Conservation (phyloP, 1,140 invertebrate genomes). For the Camponotus pennsylvanicus region DNA sequence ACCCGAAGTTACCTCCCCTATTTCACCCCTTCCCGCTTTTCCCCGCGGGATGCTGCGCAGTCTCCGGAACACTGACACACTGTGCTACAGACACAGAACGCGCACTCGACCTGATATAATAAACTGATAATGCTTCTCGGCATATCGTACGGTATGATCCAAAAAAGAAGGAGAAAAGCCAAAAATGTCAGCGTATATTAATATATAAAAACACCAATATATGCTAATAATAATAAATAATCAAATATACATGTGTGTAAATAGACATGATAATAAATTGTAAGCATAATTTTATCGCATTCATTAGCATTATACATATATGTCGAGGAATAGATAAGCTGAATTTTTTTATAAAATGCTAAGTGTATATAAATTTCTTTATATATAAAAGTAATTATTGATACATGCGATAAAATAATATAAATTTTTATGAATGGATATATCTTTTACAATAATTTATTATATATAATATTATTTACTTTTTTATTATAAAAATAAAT, state of each 20-base stretch:
- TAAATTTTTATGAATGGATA: too few relatives aligned
- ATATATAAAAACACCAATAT: neutral
- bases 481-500: neutral
- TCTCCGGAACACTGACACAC: conserved; percentile 49
- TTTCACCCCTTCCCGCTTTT: conserved; percentile 16
- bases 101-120: neutral
- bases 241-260: too few relatives aligned
- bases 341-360: neutral
- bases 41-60: conserved; percentile 68
- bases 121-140: neutral
- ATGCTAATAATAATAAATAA: too few relatives aligned
- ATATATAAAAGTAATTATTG: neutral
- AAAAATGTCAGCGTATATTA: neutral
- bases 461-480: too few relatives aligned
- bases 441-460: too few relatives aligned
- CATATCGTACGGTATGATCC: neutral
- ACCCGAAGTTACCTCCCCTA: conserved; percentile 77
- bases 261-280: neutral
- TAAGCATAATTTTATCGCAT: neutral
- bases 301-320: neutral
- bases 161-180: neutral
- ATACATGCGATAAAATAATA: too few relatives aligned
- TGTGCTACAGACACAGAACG: conserved; percentile 17
- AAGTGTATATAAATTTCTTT: too few relatives aligned
- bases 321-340: neutral